phyloP scores from a whole-genome alignment of 2,113 vertebrate species.

The Cephalopholis sonnerati region DNA sequence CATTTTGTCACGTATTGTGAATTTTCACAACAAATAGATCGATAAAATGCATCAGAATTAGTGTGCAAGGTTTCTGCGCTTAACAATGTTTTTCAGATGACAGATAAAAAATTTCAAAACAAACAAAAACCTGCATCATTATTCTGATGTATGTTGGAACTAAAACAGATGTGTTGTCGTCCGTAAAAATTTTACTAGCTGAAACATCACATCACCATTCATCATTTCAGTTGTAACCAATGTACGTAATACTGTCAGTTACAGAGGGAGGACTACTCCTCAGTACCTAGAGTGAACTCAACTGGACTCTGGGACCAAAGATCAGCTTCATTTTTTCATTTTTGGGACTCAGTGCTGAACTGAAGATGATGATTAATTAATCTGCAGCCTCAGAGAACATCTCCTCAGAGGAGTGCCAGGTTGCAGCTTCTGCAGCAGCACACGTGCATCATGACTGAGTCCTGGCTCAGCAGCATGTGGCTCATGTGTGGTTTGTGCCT shows the following conservation, averaged over 20 bases:
- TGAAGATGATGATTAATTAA: not conserved
- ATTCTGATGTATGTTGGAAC: too few species aligned
- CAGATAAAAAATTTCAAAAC: too few species aligned
- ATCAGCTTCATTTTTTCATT: not conserved
- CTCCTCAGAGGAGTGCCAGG: not conserved
- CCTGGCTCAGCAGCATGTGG: conserved; percentile 35
- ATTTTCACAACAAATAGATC: too few species aligned
- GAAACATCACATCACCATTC: too few species aligned
- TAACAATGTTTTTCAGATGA: too few species aligned
- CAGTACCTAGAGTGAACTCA: not conserved
- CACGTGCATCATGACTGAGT: not conserved
- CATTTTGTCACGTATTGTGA: too few species aligned
- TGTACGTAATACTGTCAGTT: not conserved
- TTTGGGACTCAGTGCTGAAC: not conserved
- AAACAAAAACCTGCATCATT: too few species aligned
- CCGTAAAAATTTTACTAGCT: not conserved
- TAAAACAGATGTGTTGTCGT: too few species aligned
- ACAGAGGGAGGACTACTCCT: not conserved
- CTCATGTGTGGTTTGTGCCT: conserved; percentile 43
- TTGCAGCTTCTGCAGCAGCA: conserved; percentile 22
- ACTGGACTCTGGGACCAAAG: not conserved
- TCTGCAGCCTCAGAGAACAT: not conserved
- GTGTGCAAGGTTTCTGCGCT: too few species aligned
- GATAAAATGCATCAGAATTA: too few species aligned
- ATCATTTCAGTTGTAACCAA: not conserved